Evolutionary conservation across 2,888 invertebrate genomes (phyloP).

Genomic region (Leptogaster cylindrica): DNA sequence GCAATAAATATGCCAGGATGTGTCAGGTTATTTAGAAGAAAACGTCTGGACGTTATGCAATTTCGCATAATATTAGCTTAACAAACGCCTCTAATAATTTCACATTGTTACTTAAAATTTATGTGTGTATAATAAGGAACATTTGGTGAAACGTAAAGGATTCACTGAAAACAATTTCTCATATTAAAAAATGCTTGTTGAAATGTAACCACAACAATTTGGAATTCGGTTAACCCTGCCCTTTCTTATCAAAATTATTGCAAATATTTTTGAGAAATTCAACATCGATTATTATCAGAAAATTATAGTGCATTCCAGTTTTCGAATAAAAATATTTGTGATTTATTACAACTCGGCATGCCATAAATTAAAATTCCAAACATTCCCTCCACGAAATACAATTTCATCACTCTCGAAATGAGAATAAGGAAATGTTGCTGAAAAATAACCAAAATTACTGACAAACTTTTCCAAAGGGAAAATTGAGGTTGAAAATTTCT

Average conservation of each 20-base stretch:
- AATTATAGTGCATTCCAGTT: too few relatives aligned
- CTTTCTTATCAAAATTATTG: too few relatives aligned
- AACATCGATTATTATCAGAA: too few relatives aligned
- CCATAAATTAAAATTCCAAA: conserved; percentile 1
- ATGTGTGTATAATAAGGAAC: too few relatives aligned
- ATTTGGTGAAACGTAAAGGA: too few relatives aligned
- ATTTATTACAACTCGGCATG: too few relatives aligned
- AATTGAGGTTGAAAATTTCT: neutral
- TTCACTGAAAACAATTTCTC: too few relatives aligned
- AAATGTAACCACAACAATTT: too few relatives aligned
- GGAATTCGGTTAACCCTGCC: too few relatives aligned
- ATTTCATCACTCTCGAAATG: neutral
- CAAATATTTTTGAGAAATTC: too few relatives aligned
- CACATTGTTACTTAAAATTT: conserved; percentile 1
- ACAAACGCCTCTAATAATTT: neutral
- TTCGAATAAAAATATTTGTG: too few relatives aligned
- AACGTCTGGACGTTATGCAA: conserved; percentile 2
- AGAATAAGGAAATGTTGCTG: neutral
- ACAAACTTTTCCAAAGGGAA: neutral
- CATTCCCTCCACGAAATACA: neutral
- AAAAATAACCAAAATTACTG: neutral
- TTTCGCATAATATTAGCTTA: conserved; percentile 7
- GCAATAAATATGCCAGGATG: conserved; percentile 1
- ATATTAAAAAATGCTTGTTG: too few relatives aligned
- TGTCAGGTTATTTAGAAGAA: conserved; percentile 14